A percentile compares a stretch with the other conserved stretches of the same genome.
Evolutionary conservation across 2,888 invertebrate genomes (phyloP).

Genomic region (Camptogramma bilineatum): DNA sequence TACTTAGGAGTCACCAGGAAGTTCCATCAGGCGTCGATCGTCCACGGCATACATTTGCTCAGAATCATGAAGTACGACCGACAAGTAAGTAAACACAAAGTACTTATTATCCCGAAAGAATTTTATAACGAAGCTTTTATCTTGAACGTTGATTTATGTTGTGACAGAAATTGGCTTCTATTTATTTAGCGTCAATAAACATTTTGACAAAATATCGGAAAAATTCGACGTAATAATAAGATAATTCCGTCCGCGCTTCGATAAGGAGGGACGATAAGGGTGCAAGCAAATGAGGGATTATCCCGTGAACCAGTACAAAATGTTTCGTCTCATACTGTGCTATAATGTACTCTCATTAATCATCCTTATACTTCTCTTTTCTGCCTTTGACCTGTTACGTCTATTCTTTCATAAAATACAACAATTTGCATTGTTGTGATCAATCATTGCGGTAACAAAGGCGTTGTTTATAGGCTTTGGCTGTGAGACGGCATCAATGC

Average conservation of each 20-base stretch:
- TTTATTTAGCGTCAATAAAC: constrained; percentile 33
- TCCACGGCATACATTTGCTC: constrained; percentile 96
- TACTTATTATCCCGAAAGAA: constrained; percentile 9
- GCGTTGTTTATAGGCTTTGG: constrained; percentile 88
- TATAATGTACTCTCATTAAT: constrained; percentile 70
- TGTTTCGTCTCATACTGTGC: constrained; percentile 52
- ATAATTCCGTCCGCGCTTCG: constrained; percentile 53
- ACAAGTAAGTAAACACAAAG: constrained; percentile 86
- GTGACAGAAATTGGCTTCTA: constrained; percentile 32
- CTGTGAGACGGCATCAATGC: constrained; percentile 94
- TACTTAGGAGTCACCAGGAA: constrained; percentile 96
- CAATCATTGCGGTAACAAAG: constrained; percentile 54
- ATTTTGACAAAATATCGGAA: constrained; percentile 35
- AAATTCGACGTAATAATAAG: constrained; percentile 40
- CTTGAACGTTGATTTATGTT: constrained; percentile 16
- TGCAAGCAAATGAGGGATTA: constrained; percentile 68
- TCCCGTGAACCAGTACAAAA: constrained; percentile 63
- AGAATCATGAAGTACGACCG: constrained; percentile 96
- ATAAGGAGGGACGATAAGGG: constrained; percentile 57
- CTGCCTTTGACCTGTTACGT: constrained; percentile 58
- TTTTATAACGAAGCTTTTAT: constrained; percentile 22
- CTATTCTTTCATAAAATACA: constrained; percentile 49
- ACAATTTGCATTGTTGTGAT: constrained; percentile 54
- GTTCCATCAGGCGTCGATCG: constrained; percentile 97
- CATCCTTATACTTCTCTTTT: constrained; percentile 54